Base-by-base conservation (phyloP, 2,888 invertebrate genomes). In the Xestia xanthographa region DNA sequence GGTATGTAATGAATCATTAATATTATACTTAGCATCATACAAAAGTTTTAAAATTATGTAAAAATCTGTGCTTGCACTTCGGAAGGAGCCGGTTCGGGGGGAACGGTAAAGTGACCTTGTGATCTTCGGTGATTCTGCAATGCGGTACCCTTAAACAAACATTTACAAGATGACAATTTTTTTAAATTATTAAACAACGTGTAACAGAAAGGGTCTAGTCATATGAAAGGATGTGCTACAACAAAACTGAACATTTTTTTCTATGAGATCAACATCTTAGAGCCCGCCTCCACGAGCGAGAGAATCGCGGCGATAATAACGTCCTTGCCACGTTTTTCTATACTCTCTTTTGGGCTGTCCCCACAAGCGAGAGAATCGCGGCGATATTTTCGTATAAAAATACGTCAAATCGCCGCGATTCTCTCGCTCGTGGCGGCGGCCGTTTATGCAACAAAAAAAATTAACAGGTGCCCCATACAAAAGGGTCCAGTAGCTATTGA, bases 71-170 rank as follows among this genome's bases (percentile, higher is more conserved):
- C 56, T 74, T 83, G 87, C 22, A 87, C 87, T 65, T 82, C 89
- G 29, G 82, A 9, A n/a, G 87, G 85, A 6, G 89, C 50, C 5
- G 85, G 89, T 2, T 86, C 72, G 63, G 86, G 83, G 60, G 86
- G 84, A 20, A 89, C 77, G 11, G 93, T 91, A 74, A 92, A 97
- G 90, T 98, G 98, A 0, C 97, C 97, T 70, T 97, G 97, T 22
- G 97, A 95, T 48, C 97, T 95, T 41, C 97, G 95, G 89, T 98
- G 98, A 41, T 97, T 97, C 87, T 97, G 97, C 56, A 98, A 90
- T 34, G 97, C 97, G 14, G 97, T 97, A 1, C 97, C 97, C 95
- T 96, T 91, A 9, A 92, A 92, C 5, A 58, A n/a, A 63, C 65
- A 65, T 5, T 0, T 20, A 50, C 6, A 50, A 43, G 8, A 14